Evolutionary conservation across 2,888 invertebrate species (phyloP).

Genomic region (Cephus pulcher): DNA sequence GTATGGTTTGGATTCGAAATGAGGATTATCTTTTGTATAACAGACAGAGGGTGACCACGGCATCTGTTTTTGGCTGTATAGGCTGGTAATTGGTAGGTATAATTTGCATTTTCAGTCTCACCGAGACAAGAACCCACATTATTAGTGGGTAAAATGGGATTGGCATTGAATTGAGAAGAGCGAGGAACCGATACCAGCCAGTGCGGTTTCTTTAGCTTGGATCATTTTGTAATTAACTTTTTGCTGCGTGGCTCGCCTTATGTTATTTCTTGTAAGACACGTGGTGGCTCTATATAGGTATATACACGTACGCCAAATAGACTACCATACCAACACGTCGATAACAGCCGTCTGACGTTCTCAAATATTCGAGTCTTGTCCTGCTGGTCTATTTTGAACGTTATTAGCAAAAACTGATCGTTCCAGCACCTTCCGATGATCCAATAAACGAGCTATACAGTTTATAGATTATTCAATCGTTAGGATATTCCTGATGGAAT

Average conservation of each 20-base stretch:
- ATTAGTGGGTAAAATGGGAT: constrained; percentile 51
- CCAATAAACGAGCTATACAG: not conserved
- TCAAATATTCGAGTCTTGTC: not conserved
- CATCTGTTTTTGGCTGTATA: constrained; percentile 44
- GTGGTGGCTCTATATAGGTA: not conserved
- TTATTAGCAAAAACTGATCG: not conserved
- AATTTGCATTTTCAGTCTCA: constrained; percentile 60
- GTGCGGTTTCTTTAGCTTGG: constrained; percentile 40
- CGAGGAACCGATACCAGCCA: constrained; percentile 11
- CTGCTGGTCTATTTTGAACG: not conserved
- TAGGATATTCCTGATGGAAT: not conserved
- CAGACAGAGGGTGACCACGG: constrained; percentile 20
- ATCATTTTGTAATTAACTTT: constrained; percentile 60
- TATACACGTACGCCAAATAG: not conserved
- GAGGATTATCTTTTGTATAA: constrained; percentile 28
- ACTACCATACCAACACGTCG: not conserved
- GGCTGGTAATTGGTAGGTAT: constrained; percentile 43
- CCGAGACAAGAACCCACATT: constrained; percentile 57
- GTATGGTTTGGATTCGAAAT: not conserved
- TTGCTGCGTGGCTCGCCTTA: constrained; percentile 34
- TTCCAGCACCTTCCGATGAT: not conserved
- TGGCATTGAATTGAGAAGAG: constrained; percentile 45
- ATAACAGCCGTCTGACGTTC: not conserved
- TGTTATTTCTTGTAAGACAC: not conserved
- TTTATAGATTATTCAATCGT: not conserved